Evolutionary conservation across 2,888 invertebrate genomes (phyloP).

Genomic region (Drosophila subsilvestris): DNA sequence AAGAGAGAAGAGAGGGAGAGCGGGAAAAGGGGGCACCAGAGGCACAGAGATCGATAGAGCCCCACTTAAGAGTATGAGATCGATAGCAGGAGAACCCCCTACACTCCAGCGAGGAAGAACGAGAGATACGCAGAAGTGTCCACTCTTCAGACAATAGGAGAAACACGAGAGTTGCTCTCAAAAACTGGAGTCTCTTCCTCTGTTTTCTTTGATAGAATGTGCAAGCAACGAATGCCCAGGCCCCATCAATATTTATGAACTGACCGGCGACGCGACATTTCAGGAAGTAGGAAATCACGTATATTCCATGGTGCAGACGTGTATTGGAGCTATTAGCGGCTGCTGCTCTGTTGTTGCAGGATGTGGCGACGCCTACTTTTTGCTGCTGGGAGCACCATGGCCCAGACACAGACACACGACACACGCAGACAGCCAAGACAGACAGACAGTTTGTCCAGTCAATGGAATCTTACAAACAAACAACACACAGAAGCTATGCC

Average conservation of each 20-base stretch:
- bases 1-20: conserved; percentile 9
- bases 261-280: conserved; percentile 34
- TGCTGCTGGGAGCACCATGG: conserved; percentile 39
- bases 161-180: conserved; percentile 10
- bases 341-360: conserved; percentile 31
- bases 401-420: conserved; percentile 52
- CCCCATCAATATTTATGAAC: conserved; percentile 71
- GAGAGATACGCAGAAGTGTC: not conserved
- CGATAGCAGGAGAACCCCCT: no score
- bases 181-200: not conserved
- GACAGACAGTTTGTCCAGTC: conserved; percentile 20
- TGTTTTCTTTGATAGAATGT: not conserved
- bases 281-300: conserved; percentile 78
- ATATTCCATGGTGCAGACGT: conserved; percentile 49
- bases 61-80: no score
- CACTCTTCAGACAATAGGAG: not conserved
- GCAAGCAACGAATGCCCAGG: conserved; percentile 6
- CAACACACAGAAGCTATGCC: conserved; percentile 14
- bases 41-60: not conserved
- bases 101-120: no score
- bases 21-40: conserved; percentile 16
- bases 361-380: conserved; percentile 71
- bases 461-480: conserved; percentile 10
- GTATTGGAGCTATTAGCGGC: conserved; percentile 67
- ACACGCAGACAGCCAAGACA: conserved; percentile 44